phyloP scores from a whole-genome alignment of 1,140 invertebrate species.

The Oppia nitens region DNA sequence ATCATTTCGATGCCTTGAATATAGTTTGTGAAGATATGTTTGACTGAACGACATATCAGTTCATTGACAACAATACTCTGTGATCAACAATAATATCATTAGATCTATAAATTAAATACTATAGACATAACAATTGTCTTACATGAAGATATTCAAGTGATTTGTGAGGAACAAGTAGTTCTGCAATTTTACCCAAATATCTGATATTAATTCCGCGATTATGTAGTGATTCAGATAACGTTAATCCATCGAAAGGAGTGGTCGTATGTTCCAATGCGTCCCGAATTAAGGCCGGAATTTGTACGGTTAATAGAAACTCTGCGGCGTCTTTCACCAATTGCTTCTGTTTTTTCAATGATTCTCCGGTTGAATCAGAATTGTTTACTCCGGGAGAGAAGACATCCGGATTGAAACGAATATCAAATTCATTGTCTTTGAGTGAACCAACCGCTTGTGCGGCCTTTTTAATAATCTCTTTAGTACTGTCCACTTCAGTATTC shows the following conservation, averaged over 20 bases:
- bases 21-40: conserved; percentile 81
- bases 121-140: conserved; percentile 20
- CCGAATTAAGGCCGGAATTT: conserved; percentile 83
- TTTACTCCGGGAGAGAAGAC: conserved; percentile 83
- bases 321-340: conserved; percentile 84
- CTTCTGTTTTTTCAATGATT: conserved; percentile 57
- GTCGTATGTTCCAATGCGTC: conserved; percentile 80
- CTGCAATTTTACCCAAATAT: conserved; percentile 76
- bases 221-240: conserved; percentile 84
- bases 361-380: conserved; percentile 51
- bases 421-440: conserved; percentile 55
- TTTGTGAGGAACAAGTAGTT: conserved; percentile 54
- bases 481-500: conserved; percentile 68
- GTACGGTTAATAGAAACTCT: conserved; percentile 75
- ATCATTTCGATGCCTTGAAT: conserved; percentile 79
- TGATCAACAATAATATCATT: conserved; percentile 27
- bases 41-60: conserved; percentile 65
- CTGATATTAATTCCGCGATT: conserved; percentile 86
- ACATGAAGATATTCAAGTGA: conserved; percentile 55
- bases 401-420: conserved; percentile 95
- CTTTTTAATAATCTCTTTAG: conserved; percentile 68
- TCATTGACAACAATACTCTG: conserved; percentile 72
- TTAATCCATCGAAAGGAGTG: conserved; percentile 82
- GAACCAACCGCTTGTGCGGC: conserved; percentile 79
- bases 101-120: conserved; percentile 5